Base-by-base conservation (phyloP, 1,140 invertebrate species). In the Platorchestia sp. region DNA sequence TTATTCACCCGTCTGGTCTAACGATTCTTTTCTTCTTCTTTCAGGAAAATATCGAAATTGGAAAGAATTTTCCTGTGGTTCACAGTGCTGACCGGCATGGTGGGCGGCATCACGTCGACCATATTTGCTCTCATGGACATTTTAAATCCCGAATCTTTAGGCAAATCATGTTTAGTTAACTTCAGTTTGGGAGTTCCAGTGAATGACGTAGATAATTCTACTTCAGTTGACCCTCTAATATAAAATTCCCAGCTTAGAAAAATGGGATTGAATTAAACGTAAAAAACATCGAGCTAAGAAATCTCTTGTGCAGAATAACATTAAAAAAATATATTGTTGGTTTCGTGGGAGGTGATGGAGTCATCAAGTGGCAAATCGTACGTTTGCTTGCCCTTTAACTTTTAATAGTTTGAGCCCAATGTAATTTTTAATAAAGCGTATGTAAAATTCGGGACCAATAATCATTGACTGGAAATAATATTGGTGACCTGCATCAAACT, bases 31-130 rank as follows among this genome's bases (percentile, higher is more conserved):
- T 47, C 41, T 47, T 95, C 3, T 95, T 41, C 86, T 97, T 97
- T 53, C 97, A 98, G 97, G 95, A 44, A 87, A 16, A 97, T 98
- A 53, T 97, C 97, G 10, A 75, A 97, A 0, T 97, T 97, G 95
- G 97, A 97, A 53, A 97, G 97, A 96, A 96, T 97, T 0, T 97
- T 97, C 95, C 97, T 97, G 96, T 98, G 97, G 97, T 97, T 98
- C 96, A 97, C 98, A 47, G 97, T 98, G 3, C 95, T 97, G 42
- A 51, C 95, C 3, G 95, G 95, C 10, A 14, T 89, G 43, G 47
- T 95, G 42, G 95, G 95, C 0, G 95, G 95, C 95, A 53, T 96
- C 41, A 91, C 95, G 3, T 86, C 95, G 10, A 96, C 95, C 3
- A 51, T 95, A 45, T 96, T 91, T 36, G 90, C 95, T 19, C 86